Evolutionary conservation across 1,140 invertebrate genomes (phyloP).

Genomic region (Choristoneura fumiferana): DNA sequence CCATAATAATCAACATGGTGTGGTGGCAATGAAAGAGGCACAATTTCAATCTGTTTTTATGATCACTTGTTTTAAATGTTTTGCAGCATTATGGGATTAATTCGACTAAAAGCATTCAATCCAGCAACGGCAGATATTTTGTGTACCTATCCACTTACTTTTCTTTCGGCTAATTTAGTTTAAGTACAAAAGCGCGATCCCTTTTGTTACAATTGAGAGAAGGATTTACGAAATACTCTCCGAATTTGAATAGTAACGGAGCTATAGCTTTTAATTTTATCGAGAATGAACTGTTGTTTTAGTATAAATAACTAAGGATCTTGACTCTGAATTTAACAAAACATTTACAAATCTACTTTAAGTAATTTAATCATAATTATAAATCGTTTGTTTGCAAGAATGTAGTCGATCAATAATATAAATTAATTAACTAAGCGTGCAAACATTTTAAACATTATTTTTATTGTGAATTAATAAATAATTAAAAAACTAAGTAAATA

Average conservation of each 20-base stretch:
- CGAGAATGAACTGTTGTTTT: not conserved
- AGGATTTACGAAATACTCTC: conserved; percentile 4
- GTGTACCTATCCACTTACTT: conserved; percentile 26
- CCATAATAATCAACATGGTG: too few species aligned
- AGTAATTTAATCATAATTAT: too few species aligned
- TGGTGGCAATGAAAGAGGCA: too few species aligned
- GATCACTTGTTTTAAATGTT: conserved; percentile 3
- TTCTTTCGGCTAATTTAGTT: conserved; percentile 36
- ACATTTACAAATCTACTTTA: too few species aligned
- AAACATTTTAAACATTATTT: too few species aligned
- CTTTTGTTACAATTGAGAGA: conserved; percentile 8
- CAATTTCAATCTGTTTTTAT: not conserved
- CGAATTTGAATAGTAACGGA: not conserved
- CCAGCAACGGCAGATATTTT: conserved; percentile 23
- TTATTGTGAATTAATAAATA: too few species aligned
- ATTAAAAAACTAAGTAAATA: too few species aligned
- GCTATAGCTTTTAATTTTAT: not conserved
- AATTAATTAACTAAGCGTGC: too few species aligned
- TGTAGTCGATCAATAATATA: too few species aligned
- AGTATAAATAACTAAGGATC: too few species aligned
- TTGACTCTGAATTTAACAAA: too few species aligned
- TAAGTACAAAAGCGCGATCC: conserved; percentile 22
- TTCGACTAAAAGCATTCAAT: conserved; percentile 40
- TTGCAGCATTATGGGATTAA: conserved; percentile 26
- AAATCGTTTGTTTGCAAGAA: too few species aligned